Conservation (phyloP, 2,113 vertebrate genomes). For the Tor tambroides region DNA sequence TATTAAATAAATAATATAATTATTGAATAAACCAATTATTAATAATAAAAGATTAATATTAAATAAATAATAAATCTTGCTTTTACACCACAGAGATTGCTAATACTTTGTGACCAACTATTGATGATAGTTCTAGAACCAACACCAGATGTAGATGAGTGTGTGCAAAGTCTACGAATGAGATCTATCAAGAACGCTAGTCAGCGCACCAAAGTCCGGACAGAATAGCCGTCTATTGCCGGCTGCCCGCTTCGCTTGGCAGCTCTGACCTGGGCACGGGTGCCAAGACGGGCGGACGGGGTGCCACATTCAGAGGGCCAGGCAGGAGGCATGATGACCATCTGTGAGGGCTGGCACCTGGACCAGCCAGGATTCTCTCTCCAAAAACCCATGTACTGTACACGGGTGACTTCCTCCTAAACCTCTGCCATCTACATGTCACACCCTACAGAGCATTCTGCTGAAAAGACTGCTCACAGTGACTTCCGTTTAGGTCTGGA, state of each 20-base stretch:
- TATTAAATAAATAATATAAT: too few relatives aligned
- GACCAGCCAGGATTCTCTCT: slow-evolving; percentile 49
- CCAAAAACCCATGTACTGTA: slow-evolving; percentile 62
- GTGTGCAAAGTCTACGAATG: background rate
- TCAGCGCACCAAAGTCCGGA: slow-evolving; percentile 34
- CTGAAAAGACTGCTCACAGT: background rate
- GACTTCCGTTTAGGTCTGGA: background rate
- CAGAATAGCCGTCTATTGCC: slow-evolving; percentile 67
- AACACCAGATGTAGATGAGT: background rate
- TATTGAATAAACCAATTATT: too few relatives aligned
- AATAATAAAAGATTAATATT: too few relatives aligned
- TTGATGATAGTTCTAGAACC: background rate
- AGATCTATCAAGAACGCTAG: background rate
- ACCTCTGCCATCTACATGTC: slow-evolving; percentile 27
- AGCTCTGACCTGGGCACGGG: slow-evolving; percentile 47
- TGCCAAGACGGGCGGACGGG: slow-evolving; percentile 68
- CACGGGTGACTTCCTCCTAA: slow-evolving; percentile 59
- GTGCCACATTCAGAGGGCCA: slow-evolving; percentile 54
- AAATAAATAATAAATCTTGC: too few relatives aligned
- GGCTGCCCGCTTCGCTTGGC: slow-evolving; percentile 68
- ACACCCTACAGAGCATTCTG: background rate
- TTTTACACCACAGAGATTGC: background rate
- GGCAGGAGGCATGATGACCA: slow-evolving; percentile 65
- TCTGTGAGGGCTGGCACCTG: slow-evolving; percentile 72
- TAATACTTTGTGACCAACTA: background rate